Conservation (phyloP, 2,888 invertebrate genomes). For the Proisotoma minuta region DNA sequence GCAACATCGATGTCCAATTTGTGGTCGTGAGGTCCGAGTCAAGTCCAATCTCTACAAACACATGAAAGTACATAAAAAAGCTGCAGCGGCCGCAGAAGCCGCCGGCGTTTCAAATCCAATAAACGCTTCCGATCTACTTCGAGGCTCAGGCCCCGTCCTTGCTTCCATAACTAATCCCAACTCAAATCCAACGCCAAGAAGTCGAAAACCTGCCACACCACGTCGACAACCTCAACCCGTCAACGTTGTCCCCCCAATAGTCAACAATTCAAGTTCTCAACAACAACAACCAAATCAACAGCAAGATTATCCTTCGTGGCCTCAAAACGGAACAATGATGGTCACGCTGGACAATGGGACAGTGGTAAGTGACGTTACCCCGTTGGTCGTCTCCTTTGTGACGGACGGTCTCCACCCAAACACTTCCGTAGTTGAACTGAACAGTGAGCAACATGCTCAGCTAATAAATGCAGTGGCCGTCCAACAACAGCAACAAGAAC, state of each 20-base stretch:
- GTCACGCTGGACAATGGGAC: constrained; percentile 25
- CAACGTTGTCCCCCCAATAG: not conserved
- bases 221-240: too few species aligned
- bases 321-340: constrained; percentile 18
- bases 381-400: constrained; percentile 31
- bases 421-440: constrained; percentile 22
- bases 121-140: too few species aligned
- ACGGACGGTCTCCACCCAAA: constrained; percentile 10
- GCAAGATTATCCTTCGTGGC: not conserved
- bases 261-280: too few species aligned
- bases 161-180: too few species aligned
- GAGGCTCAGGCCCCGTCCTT: too few species aligned
- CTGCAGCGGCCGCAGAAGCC: too few species aligned
- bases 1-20: constrained; percentile 40
- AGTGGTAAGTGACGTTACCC: constrained; percentile 15
- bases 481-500: constrained; percentile 16
- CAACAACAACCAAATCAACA: too few species aligned
- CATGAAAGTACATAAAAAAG: constrained; percentile 46
- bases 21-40: constrained; percentile 43
- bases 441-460: constrained; percentile 27
- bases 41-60: constrained; percentile 47
- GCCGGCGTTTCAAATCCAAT: too few species aligned
- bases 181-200: not conserved
- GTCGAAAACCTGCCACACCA: too few species aligned
- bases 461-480: constrained; percentile 22